Evolutionary conservation across 30 jellyfish, hydroid and myxozoan genomes (phyloP), one percentile per base, ranked within the genome.

Genomic region (Nemopilema nomurai): DNA sequence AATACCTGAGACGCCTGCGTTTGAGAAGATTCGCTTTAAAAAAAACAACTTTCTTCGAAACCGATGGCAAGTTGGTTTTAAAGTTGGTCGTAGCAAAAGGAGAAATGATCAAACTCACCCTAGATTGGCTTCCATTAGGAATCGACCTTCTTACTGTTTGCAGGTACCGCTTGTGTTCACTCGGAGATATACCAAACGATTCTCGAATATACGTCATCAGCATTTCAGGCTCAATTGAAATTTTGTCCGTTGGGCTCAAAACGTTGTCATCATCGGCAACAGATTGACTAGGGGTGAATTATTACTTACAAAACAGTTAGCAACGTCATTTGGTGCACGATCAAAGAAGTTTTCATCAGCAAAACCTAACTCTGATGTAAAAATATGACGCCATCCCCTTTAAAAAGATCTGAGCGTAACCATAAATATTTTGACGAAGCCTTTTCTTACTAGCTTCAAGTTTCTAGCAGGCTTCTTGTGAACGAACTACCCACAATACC

Each of bases 221-320:
- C 81, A 78, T 78, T 18, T 77, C 96, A 6, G 74, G 79, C 21
- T 87, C 96, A 16, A 87, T 87, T 9, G 96, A 77, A 8, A 77
- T 67, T 62, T 80, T 68, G 49, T 87, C 96, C 0, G 96, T 77
- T 4, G 96, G 91, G 8, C 86, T 70, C 79, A 83, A 57, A 16
- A 66, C 72, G 19, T 33, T 18, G 57, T n/a, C 80, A 41, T 41
- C 57, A n/a, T n/a, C n/a, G n/a, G n/a, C n/a, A n/a, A n/a, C n/a
- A n/a, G n/a, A n/a, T n/a, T n/a, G n/a, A n/a, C n/a, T n/a, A n/a
- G n/a, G n/a, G n/a, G n/a, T n/a, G n/a, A n/a, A n/a, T n/a, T n/a
- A n/a, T n/a, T n/a, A n/a, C n/a, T n/a, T n/a, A n/a, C n/a, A n/a
- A n/a, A n/a, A n/a, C n/a, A n/a, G n/a, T n/a, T n/a, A n/a, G n/a